phyloP scores from a whole-genome alignment of 1,140 invertebrate genomes.

The Belonocnema kinseyi region DNA sequence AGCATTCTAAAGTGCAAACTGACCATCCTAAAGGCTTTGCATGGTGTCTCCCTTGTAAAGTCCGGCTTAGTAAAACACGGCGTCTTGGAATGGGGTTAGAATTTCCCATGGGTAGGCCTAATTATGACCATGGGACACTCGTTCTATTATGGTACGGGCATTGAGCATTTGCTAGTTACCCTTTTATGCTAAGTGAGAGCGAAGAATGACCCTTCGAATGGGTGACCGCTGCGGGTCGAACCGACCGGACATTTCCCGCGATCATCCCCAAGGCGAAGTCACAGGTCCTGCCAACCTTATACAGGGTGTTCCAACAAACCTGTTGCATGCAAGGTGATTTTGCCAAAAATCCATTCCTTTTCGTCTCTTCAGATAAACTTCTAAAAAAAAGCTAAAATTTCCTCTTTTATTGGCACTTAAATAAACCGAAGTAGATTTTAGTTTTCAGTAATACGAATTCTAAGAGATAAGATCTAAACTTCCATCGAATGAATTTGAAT shows the following conservation, averaged over 20 bases:
- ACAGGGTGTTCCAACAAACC: slow-evolving; percentile 43
- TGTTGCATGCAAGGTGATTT: not conserved
- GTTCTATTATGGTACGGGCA: slow-evolving; percentile 64
- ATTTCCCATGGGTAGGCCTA: slow-evolving; percentile 74
- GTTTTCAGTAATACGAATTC: not conserved
- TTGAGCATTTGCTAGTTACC: slow-evolving; percentile 69
- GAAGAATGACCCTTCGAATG: slow-evolving; percentile 68
- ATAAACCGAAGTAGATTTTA: not conserved
- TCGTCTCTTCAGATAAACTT: not conserved
- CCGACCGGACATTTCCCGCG: slow-evolving; percentile 66
- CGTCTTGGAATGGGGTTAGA: slow-evolving; percentile 57
- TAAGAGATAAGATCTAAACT: not conserved
- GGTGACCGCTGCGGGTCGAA: slow-evolving; percentile 53
- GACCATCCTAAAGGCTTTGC: not conserved
- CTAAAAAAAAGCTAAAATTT: not conserved
- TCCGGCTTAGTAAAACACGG: slow-evolving; percentile 2
- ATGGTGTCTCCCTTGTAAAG: not conserved
- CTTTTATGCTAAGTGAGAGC: slow-evolving; percentile 74
- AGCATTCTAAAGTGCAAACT: not conserved
- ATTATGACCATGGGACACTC: slow-evolving; percentile 74
- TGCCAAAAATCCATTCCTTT: not conserved
- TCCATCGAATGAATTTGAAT: not conserved
- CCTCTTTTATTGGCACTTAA: not conserved
- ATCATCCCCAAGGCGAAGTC: slow-evolving; percentile 58
- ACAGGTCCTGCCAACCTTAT: slow-evolving; percentile 38